phyloP scores from a whole-genome alignment of 2,888 invertebrate genomes.

The Chironomus riparius region DNA sequence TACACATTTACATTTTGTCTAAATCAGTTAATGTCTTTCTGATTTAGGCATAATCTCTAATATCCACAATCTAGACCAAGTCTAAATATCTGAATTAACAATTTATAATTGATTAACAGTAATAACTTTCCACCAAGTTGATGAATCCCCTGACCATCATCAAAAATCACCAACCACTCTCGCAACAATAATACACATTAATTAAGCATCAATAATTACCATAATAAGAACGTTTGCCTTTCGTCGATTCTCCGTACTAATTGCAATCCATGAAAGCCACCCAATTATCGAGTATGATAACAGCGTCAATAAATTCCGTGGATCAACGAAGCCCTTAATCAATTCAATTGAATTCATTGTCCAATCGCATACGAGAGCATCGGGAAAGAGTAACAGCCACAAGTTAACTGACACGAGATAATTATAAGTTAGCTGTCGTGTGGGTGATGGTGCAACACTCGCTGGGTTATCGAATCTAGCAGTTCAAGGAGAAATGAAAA shows the following conservation, averaged over 20 bases:
- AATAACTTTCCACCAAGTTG: too few relatives aligned
- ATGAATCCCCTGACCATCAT: too few relatives aligned
- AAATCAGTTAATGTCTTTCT: too few relatives aligned
- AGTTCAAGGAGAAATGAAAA: constrained; percentile 30
- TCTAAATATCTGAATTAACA: too few relatives aligned
- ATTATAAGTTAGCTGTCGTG: constrained; percentile 83
- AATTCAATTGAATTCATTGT: constrained; percentile 94
- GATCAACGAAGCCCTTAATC: constrained; percentile 67
- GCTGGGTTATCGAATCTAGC: constrained; percentile 92
- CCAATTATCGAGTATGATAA: constrained; percentile 55
- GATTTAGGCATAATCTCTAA: too few relatives aligned
- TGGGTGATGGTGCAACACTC: constrained; percentile 73
- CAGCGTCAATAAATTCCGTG: constrained; percentile 71
- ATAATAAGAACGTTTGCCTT: constrained; percentile 60
- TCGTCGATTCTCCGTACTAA: constrained; percentile 50
- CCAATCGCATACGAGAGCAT: constrained; percentile 93
- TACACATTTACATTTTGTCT: too few relatives aligned
- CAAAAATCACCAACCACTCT: too few relatives aligned
- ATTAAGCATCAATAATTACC: constrained; percentile 39
- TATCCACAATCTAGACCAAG: too few relatives aligned
- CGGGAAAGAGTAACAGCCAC: constrained; percentile 83
- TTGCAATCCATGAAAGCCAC: constrained; percentile 47
- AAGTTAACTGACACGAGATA: constrained; percentile 85
- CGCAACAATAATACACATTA: too few relatives aligned
- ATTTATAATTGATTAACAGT: too few relatives aligned